Percentiles rank a stretch among this genome's conserved stretches.
phyloP scores from a whole-genome alignment of 2,797 vertebrate genomes.

The Taenioides sp. region DNA sequence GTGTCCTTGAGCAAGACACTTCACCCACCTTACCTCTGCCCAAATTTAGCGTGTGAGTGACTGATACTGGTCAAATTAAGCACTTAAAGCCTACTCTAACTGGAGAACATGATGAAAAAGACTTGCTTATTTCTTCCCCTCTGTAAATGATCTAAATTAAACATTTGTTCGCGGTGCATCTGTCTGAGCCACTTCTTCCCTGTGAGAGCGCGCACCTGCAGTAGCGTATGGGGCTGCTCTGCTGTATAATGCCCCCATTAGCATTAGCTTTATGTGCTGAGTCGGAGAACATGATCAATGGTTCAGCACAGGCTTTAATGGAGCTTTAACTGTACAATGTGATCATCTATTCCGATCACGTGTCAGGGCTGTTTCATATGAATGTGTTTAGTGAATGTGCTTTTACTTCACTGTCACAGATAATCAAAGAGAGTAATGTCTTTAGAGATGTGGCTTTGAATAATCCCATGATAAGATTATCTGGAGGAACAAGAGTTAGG shows the following conservation, averaged over 20 bases:
- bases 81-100: neutral
- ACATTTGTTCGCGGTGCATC: neutral
- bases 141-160: neutral
- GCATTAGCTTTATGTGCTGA: conserved; percentile 34
- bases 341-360: conserved; percentile 24
- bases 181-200: conserved; percentile 4
- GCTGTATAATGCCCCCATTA: conserved; percentile 32
- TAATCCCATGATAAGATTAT: neutral
- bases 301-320: conserved; percentile 19
- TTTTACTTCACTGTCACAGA: neutral
- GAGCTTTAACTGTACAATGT: conserved; percentile 8
- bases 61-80: neutral
- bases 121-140: neutral
- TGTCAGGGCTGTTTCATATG: conserved; percentile 22
- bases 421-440: neutral
- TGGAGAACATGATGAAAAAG: neutral
- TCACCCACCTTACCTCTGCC: neutral
- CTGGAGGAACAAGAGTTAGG: neutral
- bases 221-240: conserved; percentile 13
- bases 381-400: conserved; percentile 15
- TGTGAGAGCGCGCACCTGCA: conserved; percentile 22
- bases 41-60: neutral
- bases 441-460: neutral
- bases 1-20: neutral
- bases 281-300: conserved; percentile 19